phyloP scores from a whole-genome alignment of 2,888 invertebrate genomes.

The Habroteleia sp. region DNA sequence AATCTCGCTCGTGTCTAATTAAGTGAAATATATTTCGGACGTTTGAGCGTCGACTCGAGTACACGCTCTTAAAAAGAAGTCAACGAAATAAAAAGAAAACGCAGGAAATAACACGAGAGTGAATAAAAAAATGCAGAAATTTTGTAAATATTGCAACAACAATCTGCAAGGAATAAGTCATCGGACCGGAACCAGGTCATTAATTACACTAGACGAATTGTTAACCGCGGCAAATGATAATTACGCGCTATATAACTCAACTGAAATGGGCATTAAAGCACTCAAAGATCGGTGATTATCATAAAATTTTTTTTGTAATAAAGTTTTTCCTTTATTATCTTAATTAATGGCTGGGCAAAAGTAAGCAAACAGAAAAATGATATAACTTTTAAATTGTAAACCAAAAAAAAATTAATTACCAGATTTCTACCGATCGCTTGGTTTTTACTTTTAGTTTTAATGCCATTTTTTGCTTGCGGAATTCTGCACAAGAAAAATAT shows the following conservation, averaged over 20 bases:
- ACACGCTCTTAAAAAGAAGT: no score
- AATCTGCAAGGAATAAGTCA: constrained; percentile 4
- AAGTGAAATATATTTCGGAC: constrained; percentile 5
- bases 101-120: no score
- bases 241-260: constrained; percentile 39
- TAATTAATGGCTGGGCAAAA: constrained; percentile 1
- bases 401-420: no score
- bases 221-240: constrained; percentile 41
- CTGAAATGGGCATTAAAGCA: constrained; percentile 25
- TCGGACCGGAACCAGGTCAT: constrained; percentile 27
- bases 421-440: no score
- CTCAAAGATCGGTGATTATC: constrained; percentile 42
- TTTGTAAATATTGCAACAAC: no score
- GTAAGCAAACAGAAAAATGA: constrained; percentile 12
- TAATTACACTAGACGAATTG: constrained; percentile 37
- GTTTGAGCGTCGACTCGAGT: no score
- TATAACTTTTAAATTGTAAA: constrained; percentile 6
- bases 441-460: neutral
- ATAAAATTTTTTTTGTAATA: constrained; percentile 26
- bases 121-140: no score
- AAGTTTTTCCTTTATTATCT: constrained; percentile 19
- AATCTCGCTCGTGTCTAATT: constrained; percentile 30
- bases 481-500: neutral
- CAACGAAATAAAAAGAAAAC: no score
- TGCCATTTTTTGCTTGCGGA: neutral